Conservation (phyloP, 2,888 invertebrate species). For the Zhengitettix transpicula region DNA sequence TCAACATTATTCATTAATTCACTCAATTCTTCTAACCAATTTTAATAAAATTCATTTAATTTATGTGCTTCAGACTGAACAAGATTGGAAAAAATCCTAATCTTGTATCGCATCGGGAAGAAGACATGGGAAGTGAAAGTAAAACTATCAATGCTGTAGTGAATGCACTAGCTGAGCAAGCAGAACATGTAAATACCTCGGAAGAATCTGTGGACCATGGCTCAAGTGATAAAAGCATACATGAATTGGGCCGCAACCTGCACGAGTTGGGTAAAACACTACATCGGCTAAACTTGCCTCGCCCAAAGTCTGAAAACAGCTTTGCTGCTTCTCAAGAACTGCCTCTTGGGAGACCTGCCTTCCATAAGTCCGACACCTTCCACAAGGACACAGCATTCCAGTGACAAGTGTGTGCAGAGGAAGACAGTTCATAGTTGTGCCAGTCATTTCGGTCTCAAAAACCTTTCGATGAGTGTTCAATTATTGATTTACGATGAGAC, state of each 20-base stretch:
- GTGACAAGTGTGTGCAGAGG: conserved; percentile 30
- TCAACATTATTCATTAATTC: too few species aligned
- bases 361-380: conserved; percentile 67
- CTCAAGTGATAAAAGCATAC: conserved; percentile 17
- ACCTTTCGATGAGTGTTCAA: not conserved
- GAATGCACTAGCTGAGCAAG: conserved; percentile 80
- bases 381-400: conserved; percentile 43
- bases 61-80: conserved; percentile 47
- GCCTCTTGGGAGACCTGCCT: conserved; percentile 28
- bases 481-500: not conserved
- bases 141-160: conserved; percentile 86
- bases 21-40: too few species aligned
- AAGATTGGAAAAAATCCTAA: conserved; percentile 98
- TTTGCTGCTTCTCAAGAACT: conserved; percentile 45
- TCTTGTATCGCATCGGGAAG: conserved; percentile 55
- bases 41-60: too few species aligned
- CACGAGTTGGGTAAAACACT: conserved; percentile 33
- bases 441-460: not conserved
- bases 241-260: conserved; percentile 49
- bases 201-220: conserved; percentile 44
- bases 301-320: conserved; percentile 73
- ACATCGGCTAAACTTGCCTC: conserved; percentile 40
- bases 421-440: not conserved
- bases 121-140: conserved; percentile 48
- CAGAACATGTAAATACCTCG: conserved; percentile 65